Evolutionary conservation across 2,888 invertebrate genomes (phyloP), one percentile per base, ranked within the genome.

Genomic region (Drosophila recens): DNA sequence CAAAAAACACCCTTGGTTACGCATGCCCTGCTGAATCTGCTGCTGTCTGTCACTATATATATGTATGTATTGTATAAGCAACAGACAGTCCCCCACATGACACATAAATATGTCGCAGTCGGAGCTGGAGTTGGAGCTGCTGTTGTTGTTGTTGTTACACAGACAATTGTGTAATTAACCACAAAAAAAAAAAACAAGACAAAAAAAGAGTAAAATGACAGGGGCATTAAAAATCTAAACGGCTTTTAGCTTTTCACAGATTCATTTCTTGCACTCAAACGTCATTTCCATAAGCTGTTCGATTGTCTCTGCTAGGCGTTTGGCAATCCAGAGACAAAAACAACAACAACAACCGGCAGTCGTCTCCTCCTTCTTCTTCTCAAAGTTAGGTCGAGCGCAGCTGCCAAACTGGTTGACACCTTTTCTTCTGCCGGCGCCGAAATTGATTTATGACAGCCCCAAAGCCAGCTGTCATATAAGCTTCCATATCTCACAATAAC

Each of bases 121-220:
- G 48, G 11, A 45, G 58, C 38, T 9, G 30, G 10, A 42, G 54
- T 42, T 15, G 46, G 30, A 48, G 71, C 48, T 53, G 56, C 65
- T 15, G 53, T 61, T n/a, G 17, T 17, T 15, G 42, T 38, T 54
- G 63, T 56, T 62, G 66, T 75, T 51, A 65, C 83, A 67, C 43
- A 82, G 85, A 87, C 89, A 87, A 89, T 89, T 86, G 86, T 87
- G 87, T 79, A 86, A 86, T 86, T 86, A 86, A 80, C 78, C 72
- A 80, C 78, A 78, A 66, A 67, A 62, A 71, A 80, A 66, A 66
- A 56, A 71, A 80, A 42, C 2, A 62, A 56, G 54, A 33, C 23
- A 45, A 36, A 58, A 51, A 53, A 61, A 52, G 36, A 38, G 43
- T 34, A 23, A 46, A 58, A 49, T 57, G 49, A 68, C 65, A 69